A percentile compares a stretch with the other conserved stretches of the same genome.
phyloP scores from a whole-genome alignment of 2,888 invertebrate species.

The Atethmia centrago region DNA sequence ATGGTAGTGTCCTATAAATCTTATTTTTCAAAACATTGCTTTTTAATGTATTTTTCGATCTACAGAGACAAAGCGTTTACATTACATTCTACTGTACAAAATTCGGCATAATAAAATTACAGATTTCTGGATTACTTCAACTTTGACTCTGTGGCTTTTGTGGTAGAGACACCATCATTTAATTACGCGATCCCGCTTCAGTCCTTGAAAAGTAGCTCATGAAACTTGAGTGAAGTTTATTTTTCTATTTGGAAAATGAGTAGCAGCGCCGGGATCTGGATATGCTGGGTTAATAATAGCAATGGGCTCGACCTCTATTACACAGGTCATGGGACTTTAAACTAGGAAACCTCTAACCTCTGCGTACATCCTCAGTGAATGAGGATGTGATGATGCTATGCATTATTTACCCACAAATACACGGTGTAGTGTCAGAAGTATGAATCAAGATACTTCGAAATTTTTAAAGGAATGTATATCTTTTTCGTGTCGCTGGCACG shows the following conservation, averaged over 20 bases:
- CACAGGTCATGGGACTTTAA: background rate
- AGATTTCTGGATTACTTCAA: background rate
- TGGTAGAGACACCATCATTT: background rate
- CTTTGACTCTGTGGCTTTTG: background rate
- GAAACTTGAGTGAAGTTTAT: background rate
- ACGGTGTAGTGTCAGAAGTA: conserved; percentile 1
- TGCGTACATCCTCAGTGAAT: background rate
- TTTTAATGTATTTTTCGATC: background rate
- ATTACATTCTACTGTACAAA: background rate
- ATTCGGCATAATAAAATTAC: background rate
- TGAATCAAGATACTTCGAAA: background rate
- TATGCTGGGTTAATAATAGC: background rate
- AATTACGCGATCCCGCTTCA: background rate
- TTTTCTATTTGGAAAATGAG: background rate
- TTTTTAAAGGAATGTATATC: background rate
- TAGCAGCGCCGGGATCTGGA: too few species aligned
- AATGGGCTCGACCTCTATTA: background rate
- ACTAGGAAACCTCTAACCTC: background rate
- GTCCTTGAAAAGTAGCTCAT: background rate
- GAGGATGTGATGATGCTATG: background rate
- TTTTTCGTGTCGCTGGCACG: too few species aligned
- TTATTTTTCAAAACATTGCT: background rate
- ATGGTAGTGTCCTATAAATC: background rate
- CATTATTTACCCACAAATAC: background rate
- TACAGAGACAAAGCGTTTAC: background rate